These are phyloP conservation scores for Trialeurodes vaporariorum DNA, from an alignment of 1,140 invertebrate species.

Conservation along the genomic window DNA sequence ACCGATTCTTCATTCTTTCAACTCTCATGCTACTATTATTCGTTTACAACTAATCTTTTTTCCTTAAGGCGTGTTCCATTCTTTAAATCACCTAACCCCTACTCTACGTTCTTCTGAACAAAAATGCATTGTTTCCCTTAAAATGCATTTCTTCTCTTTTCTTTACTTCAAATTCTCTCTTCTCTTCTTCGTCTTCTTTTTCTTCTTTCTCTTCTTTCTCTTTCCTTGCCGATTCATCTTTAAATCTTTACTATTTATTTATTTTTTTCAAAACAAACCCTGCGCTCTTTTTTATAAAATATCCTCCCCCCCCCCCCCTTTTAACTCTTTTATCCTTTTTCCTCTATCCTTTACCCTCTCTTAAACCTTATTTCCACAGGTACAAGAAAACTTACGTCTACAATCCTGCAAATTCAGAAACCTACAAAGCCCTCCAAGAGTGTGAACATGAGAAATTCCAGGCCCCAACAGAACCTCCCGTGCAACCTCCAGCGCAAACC, in stretches of 20 bases:
- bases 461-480: constrained; percentile 47
- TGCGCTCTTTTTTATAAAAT: too few relatives aligned
- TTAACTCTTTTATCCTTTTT: constrained; percentile 15
- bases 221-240: too few relatives aligned
- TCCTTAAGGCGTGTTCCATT: background rate
- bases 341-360: constrained; percentile 13
- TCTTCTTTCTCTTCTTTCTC: background rate
- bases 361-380: constrained; percentile 16
- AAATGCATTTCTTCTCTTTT: background rate
- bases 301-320: constrained; percentile 12
- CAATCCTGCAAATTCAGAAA: constrained; percentile 73
- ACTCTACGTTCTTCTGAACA: background rate
- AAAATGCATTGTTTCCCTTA: background rate
- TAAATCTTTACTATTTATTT: too few relatives aligned
- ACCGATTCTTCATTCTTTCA: background rate
- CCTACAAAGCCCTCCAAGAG: constrained; percentile 70
- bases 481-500: constrained; percentile 45
- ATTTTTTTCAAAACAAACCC: too few relatives aligned
- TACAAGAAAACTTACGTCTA: constrained; percentile 56
- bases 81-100: background rate
- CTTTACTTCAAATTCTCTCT: background rate
- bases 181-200: background rate
- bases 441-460: constrained; percentile 44
- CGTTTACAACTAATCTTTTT: background rate
- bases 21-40: background rate